phyloP scores from a whole-genome alignment of 2,797 vertebrate genomes.

The Buceros bicornis region DNA sequence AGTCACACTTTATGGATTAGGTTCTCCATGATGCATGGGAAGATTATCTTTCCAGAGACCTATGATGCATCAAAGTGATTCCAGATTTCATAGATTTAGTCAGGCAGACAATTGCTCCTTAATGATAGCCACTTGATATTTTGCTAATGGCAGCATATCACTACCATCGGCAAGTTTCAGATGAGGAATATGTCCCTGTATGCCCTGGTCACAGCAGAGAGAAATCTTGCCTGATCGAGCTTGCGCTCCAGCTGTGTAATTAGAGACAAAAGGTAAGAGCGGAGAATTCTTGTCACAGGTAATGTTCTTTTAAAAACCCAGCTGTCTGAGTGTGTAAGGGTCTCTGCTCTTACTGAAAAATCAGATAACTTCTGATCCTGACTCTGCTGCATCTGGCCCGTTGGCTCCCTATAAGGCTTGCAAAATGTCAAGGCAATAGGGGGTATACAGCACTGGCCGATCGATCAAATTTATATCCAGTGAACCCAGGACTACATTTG shows the following conservation, averaged over 20 bases:
- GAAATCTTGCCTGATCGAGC: background rate
- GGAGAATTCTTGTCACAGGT: background rate
- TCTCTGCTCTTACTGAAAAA: background rate
- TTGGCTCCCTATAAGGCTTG: background rate
- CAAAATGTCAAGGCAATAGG: background rate
- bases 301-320: background rate
- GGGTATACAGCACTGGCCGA: background rate
- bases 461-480: background rate
- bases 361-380: background rate
- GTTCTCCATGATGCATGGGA: background rate
- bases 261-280: background rate
- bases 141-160: background rate
- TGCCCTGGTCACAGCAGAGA: background rate
- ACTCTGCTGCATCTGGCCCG: background rate
- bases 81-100: background rate
- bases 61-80: background rate
- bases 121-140: background rate
- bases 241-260: background rate
- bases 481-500: background rate
- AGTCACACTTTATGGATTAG: background rate
- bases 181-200: background rate
- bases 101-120: background rate
- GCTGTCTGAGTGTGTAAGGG: background rate
- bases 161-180: background rate
- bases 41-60: background rate